Evolutionary conservation across 2,797 vertebrate genomes (phyloP).

Genomic region (Thaleichthys pacificus): DNA sequence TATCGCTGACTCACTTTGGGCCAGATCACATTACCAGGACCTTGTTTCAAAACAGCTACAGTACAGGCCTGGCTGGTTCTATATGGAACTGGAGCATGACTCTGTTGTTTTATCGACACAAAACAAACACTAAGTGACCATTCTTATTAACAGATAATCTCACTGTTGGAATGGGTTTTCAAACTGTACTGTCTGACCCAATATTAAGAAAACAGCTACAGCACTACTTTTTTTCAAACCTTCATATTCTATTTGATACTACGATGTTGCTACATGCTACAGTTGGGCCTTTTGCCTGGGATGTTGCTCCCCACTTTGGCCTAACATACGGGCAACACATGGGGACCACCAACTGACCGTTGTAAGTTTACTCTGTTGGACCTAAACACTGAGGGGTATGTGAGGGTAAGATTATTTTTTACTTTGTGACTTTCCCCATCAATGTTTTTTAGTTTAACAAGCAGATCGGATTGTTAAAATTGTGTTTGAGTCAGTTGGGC

Average conservation of each 20-base stretch:
- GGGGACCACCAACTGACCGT: neutral
- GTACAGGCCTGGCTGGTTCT: neutral
- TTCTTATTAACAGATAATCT: conserved; percentile 3
- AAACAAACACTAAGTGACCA: neutral
- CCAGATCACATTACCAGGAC: neutral
- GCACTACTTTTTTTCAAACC: neutral
- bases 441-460: too few species aligned
- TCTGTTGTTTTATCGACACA: neutral
- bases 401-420: too few species aligned
- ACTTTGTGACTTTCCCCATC: too few species aligned
- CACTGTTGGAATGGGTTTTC: neutral
- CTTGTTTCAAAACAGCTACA: neutral
- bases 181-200: neutral
- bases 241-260: neutral
- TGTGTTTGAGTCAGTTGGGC: too few species aligned
- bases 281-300: neutral
- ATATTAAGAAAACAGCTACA: conserved; percentile 1
- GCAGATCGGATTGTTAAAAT: too few species aligned
- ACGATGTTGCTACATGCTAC: neutral
- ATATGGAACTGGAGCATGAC: neutral
- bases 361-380: neutral
- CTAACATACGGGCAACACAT: neutral
- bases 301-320: neutral
- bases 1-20: conserved; percentile 1
- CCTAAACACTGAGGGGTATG: too few species aligned